Base-by-base conservation (phyloP, 2,888 invertebrate species). In the Hylaea fasciaria region DNA sequence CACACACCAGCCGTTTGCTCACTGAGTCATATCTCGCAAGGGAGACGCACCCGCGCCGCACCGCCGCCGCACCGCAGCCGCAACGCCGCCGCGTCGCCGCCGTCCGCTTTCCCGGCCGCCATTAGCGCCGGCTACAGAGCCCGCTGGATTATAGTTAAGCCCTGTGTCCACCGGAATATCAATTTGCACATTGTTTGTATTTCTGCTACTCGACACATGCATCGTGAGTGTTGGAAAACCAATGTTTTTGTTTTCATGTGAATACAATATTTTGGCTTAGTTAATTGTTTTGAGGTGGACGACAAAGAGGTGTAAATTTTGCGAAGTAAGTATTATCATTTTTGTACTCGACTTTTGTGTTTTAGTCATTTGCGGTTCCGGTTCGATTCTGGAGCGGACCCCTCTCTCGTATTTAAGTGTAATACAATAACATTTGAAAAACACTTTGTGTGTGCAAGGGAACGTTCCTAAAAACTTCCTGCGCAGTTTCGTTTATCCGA, bases 121-220 rank as follows among this genome's bases (percentile, higher is more conserved):
- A n/a, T 39, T 39, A 39, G 9, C 39, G 1, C 39, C 5, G 13
- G n/a, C 39, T n/a, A n/a, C 39, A 12, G n/a, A n/a, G 9, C 3
- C 35, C 35, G 9, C 35, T 11, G 35, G 35, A 39, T 39, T 39
- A 39, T n/a, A 39, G 39, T 5, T 39, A 39, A 35, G 35, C 35
- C n/a, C 12, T n/a, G 13, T 11, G 13, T 35, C 35, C 5, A 35
- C 35, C 35, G 39, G 39, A 48, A 39, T 39, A 48, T 39, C 37
- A 48, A 48, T 48, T 48, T 37, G 48, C 37, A 48, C n/a, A 39
- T 39, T 39, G 37, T 48, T 48, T 48, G 17, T 17, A 48, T 35
- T 39, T 48, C 39, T 22, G 11, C 8, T 37, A 17, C 17, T 43
- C 16, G 8, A 16, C 7, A 17, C 16, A 48, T 39, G 39, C 48